phyloP scores from a whole-genome alignment of 2,797 vertebrate species.

The Etheostoma perlongum region DNA sequence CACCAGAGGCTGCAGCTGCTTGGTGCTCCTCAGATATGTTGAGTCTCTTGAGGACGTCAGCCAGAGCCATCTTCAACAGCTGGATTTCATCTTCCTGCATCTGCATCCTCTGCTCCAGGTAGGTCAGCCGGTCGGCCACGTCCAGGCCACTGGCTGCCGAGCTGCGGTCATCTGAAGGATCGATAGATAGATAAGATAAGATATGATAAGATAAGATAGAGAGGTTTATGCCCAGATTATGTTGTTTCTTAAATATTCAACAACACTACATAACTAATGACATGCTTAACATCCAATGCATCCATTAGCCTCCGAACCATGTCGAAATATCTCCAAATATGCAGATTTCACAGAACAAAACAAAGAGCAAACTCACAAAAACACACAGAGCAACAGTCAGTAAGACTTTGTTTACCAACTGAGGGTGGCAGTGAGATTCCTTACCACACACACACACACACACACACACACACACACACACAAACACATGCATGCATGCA shows the following conservation, averaged over 20 bases:
- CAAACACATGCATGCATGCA: not conserved
- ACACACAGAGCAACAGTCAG: constrained; percentile 4
- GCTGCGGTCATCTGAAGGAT: constrained; percentile 90
- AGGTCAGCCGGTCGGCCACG: constrained; percentile 93
- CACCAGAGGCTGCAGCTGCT: constrained; percentile 80
- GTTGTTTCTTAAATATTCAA: not conserved
- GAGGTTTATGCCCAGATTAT: not conserved
- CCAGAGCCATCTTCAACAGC: constrained; percentile 94
- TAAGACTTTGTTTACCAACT: not conserved
- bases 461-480: not conserved
- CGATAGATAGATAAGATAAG: not conserved
- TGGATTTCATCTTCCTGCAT: constrained; percentile 99
- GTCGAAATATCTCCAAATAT: not conserved
- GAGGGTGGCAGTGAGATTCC: not conserved
- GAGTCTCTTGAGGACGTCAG: constrained; percentile 95
- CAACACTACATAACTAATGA: constrained; percentile 19
- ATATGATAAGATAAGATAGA: not conserved
- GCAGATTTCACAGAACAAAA: constrained; percentile 9
- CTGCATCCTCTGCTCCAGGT: constrained; percentile 97
- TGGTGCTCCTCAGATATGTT: constrained; percentile 94
- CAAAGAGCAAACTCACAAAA: not conserved
- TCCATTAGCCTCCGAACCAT: not conserved
- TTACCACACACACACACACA: not conserved
- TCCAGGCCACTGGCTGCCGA: constrained; percentile 94
- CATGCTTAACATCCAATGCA: not conserved